Evolutionary conservation across 1,140 invertebrate genomes (phyloP).

Genomic region (Pteromalus puparum): DNA sequence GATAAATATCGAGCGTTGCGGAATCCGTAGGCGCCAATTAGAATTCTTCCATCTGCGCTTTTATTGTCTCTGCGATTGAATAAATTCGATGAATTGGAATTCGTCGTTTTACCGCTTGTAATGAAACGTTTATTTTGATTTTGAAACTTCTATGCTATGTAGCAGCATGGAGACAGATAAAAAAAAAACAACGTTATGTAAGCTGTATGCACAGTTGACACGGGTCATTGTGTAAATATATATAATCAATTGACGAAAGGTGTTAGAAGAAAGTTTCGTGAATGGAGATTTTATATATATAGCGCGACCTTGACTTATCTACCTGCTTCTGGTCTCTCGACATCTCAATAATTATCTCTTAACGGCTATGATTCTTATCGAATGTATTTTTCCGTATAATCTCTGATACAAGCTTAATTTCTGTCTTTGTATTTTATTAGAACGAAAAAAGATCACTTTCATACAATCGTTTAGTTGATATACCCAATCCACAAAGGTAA

Average conservation of each 20-base stretch:
- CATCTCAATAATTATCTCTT: no score
- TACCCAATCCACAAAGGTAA: no score
- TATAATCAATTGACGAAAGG: background rate
- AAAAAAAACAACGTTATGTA: background rate
- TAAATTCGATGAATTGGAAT: background rate
- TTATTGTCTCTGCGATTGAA: background rate
- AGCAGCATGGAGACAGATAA: background rate
- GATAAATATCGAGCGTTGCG: no score
- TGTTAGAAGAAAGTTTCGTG: slow-evolving; percentile 26
- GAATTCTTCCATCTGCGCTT: no score
- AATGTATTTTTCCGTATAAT: background rate
- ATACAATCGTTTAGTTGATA: no score
- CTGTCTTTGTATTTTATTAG: no score
- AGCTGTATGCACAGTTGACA: background rate
- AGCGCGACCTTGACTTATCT: slow-evolving; percentile 31
- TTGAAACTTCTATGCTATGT: background rate
- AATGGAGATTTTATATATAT: background rate
- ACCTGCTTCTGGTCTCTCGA: background rate
- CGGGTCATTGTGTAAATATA: slow-evolving; percentile 3
- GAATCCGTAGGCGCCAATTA: no score
- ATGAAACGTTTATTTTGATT: background rate
- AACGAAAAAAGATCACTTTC: no score
- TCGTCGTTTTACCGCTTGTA: background rate
- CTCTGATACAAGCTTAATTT: no score
- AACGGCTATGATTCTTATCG: background rate